These are phyloP conservation scores for Drosophila paramelanica DNA, from an alignment of 2,888 invertebrate species.

Conservation along the genomic window DNA sequence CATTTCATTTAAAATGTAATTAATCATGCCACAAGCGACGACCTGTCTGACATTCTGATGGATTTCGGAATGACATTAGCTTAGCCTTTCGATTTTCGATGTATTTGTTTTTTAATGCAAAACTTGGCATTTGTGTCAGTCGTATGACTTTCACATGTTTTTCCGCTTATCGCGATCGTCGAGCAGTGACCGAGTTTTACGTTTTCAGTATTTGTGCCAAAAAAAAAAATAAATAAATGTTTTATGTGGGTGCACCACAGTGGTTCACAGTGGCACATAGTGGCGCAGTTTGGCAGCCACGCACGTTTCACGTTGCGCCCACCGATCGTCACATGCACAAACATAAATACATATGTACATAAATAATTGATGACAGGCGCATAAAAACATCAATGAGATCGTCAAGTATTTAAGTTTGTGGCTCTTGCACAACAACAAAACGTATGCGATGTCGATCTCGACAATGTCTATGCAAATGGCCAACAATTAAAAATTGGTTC, in stretches of 20 bases:
- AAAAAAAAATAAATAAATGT: constrained; percentile 38
- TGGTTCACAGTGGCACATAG: constrained; percentile 29
- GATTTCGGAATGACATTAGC: constrained; percentile 35
- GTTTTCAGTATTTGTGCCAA: constrained; percentile 72
- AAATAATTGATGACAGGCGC: constrained; percentile 65
- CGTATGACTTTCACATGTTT: constrained; percentile 61
- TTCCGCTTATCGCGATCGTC: constrained; percentile 67
- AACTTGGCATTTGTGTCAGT: constrained; percentile 55
- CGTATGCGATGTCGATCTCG: background rate
- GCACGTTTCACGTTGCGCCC: constrained; percentile 52
- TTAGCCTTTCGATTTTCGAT: constrained; percentile 15
- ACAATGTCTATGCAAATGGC: constrained; percentile 63
- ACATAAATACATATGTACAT: constrained; percentile 51
- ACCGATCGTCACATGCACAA: constrained; percentile 28
- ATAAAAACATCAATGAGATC: constrained; percentile 70
- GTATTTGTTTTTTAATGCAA: constrained; percentile 1
- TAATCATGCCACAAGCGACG: constrained; percentile 46
- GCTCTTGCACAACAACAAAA: constrained; percentile 20
- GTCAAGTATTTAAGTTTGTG: constrained; percentile 58
- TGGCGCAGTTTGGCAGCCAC: constrained; percentile 33
- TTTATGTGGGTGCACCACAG: constrained; percentile 70
- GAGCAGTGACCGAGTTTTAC: constrained; percentile 45
- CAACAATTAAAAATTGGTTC: constrained; percentile 74
- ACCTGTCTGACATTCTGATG: constrained; percentile 50
- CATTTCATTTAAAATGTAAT: constrained; percentile 58